Base-by-base conservation (phyloP, 2,888 invertebrate genomes). In the Epicampocera succincta region DNA sequence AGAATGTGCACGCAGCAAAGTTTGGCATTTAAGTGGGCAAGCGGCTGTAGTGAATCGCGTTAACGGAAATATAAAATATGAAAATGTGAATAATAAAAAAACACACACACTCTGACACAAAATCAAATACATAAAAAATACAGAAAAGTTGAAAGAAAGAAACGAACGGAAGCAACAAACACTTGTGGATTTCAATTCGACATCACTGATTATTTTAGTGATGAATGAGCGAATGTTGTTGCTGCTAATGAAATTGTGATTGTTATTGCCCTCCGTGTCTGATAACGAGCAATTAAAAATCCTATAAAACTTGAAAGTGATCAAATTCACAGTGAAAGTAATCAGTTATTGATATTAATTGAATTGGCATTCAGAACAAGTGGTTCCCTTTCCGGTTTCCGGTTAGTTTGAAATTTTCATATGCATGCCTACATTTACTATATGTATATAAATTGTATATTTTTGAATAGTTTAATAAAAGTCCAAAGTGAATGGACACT, bases 101-200 rank as follows among this genome's bases (percentile, higher is more conserved):
- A 19, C 33, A 25, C n/a, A n/a, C 25, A 56, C 11, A 46, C 40
- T 13, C 8, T 15, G 4, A 50, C 15, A 50, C 4, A 12, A 15
- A 33, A 3, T 6, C 3, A 6, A 29, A 29, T 3, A 29, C 29
- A 29, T 4, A 29, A 29, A 46, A 73, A 25, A 46, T 0, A 19
- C 29, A 38, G 11, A 13, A 17, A 63, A 6, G 25, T 25, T 12
- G 3, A 15, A 8, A 50, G 8, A 42, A 5, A n/a, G 13, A 52
- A 21, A 1, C 21, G 52, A 68, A 61, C 60, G 68, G 52, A 68
- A 76, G 73, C 25, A 15, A 33, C 38, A 77, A 77, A 77, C 82
- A 82, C 82, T 82, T 82, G 82, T 82, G 69, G 82, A 73, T 82
- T 65, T 76, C 17, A 46, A 38, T 13, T 44, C 29, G 73, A 63